Evolutionary conservation across 2,888 invertebrate genomes (phyloP).

Genomic region (Zaprionus lineosus): DNA sequence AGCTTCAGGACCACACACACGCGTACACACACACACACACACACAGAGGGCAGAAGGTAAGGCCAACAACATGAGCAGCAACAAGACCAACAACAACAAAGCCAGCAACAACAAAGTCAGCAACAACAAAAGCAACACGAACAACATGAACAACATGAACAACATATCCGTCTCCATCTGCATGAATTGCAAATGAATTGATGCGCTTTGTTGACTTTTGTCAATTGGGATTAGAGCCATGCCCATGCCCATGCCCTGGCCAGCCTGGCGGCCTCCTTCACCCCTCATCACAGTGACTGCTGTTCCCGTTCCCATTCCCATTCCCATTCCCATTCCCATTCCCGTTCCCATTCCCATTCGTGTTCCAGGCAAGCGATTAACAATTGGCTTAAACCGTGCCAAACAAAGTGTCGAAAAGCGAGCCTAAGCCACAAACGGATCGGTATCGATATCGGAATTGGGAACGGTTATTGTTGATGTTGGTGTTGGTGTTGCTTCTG

Average conservation of each 20-base stretch:
- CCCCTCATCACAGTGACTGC: too few species aligned
- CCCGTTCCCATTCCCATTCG: constrained; percentile 2
- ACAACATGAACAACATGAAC: constrained; percentile 4
- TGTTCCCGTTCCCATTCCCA: too few species aligned
- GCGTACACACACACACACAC: neutral
- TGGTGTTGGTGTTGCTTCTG: constrained; percentile 11
- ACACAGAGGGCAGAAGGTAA: constrained; percentile 21
- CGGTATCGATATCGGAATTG: constrained; percentile 27
- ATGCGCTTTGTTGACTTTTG: constrained; percentile 81
- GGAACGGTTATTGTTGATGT: constrained; percentile 26
- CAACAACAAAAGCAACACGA: constrained; percentile 8
- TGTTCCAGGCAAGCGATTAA: constrained; percentile 48
- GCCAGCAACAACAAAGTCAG: constrained; percentile 17
- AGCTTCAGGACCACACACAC: constrained; percentile 57
- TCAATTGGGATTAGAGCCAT: constrained; percentile 76
- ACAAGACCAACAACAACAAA: constrained; percentile 28
- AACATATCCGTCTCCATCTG: constrained; percentile 47
- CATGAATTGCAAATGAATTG: constrained; percentile 78
- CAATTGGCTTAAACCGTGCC: constrained; percentile 78
- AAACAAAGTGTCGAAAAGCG: constrained; percentile 78
- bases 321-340: too few species aligned
- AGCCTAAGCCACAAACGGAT: constrained; percentile 68
- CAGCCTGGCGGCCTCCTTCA: too few species aligned
- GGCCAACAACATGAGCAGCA: constrained; percentile 35
- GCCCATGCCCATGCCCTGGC: constrained; percentile 19